phyloP scores from a whole-genome alignment of 92 coral and sea anemone species.

The Phenganax marumi region DNA sequence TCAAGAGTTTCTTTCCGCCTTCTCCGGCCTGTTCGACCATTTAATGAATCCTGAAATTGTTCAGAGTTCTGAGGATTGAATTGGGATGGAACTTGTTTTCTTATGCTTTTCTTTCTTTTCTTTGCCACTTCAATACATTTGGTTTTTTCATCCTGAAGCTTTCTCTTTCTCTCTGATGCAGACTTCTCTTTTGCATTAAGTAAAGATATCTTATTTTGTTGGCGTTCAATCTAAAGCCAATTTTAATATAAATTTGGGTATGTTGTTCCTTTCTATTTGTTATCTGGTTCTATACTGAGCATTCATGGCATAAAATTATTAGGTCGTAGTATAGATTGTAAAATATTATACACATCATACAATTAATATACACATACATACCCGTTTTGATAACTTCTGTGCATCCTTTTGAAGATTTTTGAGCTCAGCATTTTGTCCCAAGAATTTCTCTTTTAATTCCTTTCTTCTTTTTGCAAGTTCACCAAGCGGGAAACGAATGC shows the following conservation, averaged over 20 bases:
- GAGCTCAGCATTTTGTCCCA: neutral
- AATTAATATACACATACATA: neutral
- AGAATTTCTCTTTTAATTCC: neutral
- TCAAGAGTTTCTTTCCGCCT: constrained; percentile 63
- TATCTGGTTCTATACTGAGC: too few species aligned
- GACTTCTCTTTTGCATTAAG: constrained; percentile 4
- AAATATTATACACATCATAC: too few species aligned
- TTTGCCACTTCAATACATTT: neutral
- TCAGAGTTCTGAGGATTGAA: constrained; percentile 45
- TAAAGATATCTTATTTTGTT: neutral
- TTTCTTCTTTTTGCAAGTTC: constrained; percentile 18
- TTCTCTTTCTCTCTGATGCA: neutral
- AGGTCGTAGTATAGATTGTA: too few species aligned
- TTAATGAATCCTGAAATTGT: constrained; percentile 34
- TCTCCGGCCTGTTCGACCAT: constrained; percentile 49
- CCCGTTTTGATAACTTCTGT: neutral
- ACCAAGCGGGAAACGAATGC: constrained; percentile 16
- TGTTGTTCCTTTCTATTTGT: too few species aligned
- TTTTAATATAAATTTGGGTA: too few species aligned
- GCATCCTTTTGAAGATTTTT: too few species aligned
- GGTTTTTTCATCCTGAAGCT: too few species aligned
- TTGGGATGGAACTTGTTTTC: neutral
- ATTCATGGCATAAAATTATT: too few species aligned
- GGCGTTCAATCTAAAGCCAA: constrained; percentile 9
- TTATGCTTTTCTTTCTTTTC: neutral